Percentiles rank a stretch among this genome's conserved stretches.
These are phyloP conservation scores for Phataginus tetradactyla DNA, from an alignment of 2,797 vertebrate genomes.

Conservation along the genomic window DNA sequence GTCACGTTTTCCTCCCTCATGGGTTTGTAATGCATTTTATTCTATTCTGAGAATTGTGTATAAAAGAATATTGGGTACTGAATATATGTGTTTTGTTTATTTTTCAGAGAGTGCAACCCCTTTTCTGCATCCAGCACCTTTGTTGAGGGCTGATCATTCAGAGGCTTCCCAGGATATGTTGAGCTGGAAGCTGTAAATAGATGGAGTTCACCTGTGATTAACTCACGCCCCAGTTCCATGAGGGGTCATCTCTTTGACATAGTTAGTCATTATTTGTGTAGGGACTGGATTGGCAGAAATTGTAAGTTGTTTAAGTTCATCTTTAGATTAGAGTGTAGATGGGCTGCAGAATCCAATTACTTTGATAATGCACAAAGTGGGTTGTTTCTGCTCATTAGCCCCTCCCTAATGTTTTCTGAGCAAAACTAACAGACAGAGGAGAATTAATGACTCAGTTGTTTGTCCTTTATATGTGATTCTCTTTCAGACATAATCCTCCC, in stretches of 20 bases:
- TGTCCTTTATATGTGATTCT: neutral
- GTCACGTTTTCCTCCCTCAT: neutral
- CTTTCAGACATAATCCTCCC: neutral
- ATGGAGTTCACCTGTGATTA: conserved; percentile 33
- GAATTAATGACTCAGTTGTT: neutral
- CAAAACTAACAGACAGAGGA: neutral
- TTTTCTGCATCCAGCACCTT: neutral
- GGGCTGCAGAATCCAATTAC: neutral
- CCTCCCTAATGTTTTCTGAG: neutral
- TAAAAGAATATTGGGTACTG: neutral
- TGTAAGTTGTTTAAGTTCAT: neutral
- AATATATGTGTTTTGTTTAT: neutral
- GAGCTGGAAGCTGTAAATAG: neutral
- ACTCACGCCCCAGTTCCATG: neutral
- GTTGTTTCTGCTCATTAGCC: neutral
- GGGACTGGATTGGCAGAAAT: neutral
- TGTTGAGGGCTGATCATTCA: neutral
- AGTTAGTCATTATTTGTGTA: neutral
- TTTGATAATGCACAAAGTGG: neutral
- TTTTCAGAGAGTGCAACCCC: neutral
- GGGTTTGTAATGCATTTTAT: neutral
- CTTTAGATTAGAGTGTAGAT: neutral
- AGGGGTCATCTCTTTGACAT: neutral
- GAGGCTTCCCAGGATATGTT: neutral
- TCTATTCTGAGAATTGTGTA: neutral